Conservation (phyloP, 2,113 vertebrate species). For the Vidua macroura region DNA sequence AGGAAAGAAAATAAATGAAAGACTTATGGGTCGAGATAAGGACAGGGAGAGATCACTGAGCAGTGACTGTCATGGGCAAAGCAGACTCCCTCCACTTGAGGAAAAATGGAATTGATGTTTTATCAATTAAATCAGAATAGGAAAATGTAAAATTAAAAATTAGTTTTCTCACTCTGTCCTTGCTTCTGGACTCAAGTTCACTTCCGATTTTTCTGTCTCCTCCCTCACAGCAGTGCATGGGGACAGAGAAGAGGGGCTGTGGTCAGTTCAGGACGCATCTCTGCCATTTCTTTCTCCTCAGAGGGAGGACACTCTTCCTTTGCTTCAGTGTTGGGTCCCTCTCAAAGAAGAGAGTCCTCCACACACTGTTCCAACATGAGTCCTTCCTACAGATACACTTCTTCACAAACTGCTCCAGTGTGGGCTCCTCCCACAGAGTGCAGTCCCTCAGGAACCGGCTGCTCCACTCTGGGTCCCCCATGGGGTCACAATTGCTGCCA, state of each 20-base stretch:
- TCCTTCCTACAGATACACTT: background rate
- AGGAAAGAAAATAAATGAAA: background rate
- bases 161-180: background rate
- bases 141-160: background rate
- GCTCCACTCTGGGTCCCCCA: too few species aligned
- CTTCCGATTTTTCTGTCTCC: background rate
- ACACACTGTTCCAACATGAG: background rate
- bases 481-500: background rate
- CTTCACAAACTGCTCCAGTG: background rate
- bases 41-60: background rate
- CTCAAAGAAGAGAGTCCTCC: background rate
- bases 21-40: background rate
- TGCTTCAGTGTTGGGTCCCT: background rate
- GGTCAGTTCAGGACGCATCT: background rate
- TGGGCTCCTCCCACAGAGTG: rapidly evolving
- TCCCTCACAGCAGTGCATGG: background rate
- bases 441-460: background rate
- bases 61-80: background rate
- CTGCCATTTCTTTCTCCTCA: background rate
- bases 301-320: background rate
- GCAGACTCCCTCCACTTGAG: background rate
- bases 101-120: background rate
- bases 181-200: background rate
- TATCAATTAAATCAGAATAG: background rate
- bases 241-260: background rate